These are phyloP conservation scores for Dendrolimus pini DNA, from an alignment of 2,888 invertebrate species.

Conservation along the genomic window DNA sequence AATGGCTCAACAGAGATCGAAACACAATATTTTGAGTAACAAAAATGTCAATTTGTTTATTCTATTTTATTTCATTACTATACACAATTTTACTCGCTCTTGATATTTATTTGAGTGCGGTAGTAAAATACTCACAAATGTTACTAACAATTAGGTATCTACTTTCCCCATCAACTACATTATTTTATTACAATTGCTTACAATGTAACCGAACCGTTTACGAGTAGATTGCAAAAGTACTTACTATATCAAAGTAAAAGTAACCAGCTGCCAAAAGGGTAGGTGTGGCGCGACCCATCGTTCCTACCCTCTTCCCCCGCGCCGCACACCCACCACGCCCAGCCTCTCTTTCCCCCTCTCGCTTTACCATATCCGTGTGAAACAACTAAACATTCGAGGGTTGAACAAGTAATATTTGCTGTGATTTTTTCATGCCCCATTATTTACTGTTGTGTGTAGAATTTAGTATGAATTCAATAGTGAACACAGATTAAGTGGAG, in stretches of 20 bases:
- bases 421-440: slow-evolving; percentile 56
- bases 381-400: slow-evolving; percentile 48
- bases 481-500: slow-evolving; percentile 53
- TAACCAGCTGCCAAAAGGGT: slow-evolving; percentile 46
- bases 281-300: slow-evolving; percentile 39
- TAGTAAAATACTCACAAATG: too few relatives aligned
- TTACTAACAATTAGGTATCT: too few relatives aligned
- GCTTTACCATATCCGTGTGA: slow-evolving; percentile 60
- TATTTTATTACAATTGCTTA: neutral
- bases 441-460: slow-evolving; percentile 41
- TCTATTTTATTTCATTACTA: too few relatives aligned
- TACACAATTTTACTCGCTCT: too few relatives aligned
- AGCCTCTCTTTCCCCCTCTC: slow-evolving; percentile 38
- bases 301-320: slow-evolving; percentile 17
- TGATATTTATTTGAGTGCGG: too few relatives aligned
- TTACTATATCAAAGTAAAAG: slow-evolving; percentile 23
- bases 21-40: too few relatives aligned
- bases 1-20: too few relatives aligned
- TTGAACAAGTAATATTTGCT: slow-evolving; percentile 50
- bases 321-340: slow-evolving; percentile 48
- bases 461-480: slow-evolving; percentile 58
- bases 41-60: too few relatives aligned
- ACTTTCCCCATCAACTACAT: too few relatives aligned
- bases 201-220: neutral
- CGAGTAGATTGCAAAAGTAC: slow-evolving; percentile 21